Conservation (phyloP, 2,888 invertebrate species). For the Capitulum mitella region DNA sequence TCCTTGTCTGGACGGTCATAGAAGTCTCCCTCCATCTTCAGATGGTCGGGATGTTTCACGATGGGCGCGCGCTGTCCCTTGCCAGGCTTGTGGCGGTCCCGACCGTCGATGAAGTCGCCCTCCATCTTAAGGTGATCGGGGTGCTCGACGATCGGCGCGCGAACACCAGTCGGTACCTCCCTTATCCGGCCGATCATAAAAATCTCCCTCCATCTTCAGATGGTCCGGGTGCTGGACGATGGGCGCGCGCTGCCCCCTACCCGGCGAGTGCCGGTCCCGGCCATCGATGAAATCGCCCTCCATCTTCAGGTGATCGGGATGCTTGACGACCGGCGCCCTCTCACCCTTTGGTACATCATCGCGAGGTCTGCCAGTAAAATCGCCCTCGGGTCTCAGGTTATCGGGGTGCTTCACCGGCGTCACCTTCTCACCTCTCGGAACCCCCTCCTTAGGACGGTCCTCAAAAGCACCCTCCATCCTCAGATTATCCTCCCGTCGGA, state of each 20-base stretch:
- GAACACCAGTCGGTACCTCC: too few relatives aligned
- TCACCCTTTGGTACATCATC: background rate
- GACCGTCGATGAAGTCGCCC: slow-evolving; percentile 45
- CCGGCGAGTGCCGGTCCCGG: slow-evolving; percentile 39
- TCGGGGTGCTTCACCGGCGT: slow-evolving; percentile 48
- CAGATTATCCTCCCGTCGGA: slow-evolving; percentile 50
- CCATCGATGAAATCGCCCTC: slow-evolving; percentile 49
- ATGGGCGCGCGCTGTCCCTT: slow-evolving; percentile 35
- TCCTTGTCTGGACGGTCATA: slow-evolving; percentile 37
- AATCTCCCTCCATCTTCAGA: slow-evolving; percentile 46
- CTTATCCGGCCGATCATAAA: slow-evolving; percentile 41
- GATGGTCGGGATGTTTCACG: slow-evolving; percentile 35
- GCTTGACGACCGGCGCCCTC: slow-evolving; percentile 35
- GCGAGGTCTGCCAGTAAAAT: background rate
- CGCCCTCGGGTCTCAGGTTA: slow-evolving; percentile 48
- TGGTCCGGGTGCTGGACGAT: slow-evolving; percentile 36
- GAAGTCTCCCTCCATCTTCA: slow-evolving; percentile 48
- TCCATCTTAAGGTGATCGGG: slow-evolving; percentile 51
- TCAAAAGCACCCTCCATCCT: slow-evolving; percentile 38
- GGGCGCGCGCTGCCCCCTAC: slow-evolving; percentile 34
- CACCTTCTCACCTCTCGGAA: slow-evolving; percentile 51
- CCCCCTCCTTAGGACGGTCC: slow-evolving; percentile 37
- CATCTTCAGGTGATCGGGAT: slow-evolving; percentile 58
- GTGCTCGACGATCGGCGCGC: too few relatives aligned
- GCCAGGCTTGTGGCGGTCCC: slow-evolving; percentile 39